A percentile compares a stretch with the other conserved stretches of the same genome.
Evolutionary conservation across 2,888 invertebrate species (phyloP).

Genomic region (Ornithoptera priamus): DNA sequence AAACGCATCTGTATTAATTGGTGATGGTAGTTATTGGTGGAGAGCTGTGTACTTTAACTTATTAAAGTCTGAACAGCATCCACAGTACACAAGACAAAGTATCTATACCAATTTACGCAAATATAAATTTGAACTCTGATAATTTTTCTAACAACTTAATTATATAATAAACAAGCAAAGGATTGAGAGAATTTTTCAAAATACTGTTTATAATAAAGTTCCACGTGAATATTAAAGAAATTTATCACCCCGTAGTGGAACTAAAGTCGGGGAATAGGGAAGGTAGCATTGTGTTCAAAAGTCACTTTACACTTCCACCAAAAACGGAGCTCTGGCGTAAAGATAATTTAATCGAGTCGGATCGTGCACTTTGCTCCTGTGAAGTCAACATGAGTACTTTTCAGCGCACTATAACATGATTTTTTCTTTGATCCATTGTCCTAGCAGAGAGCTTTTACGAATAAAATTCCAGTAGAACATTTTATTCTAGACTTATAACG

Average conservation of each 20-base stretch:
- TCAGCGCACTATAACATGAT: neutral
- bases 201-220: neutral
- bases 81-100: neutral
- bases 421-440: constrained; percentile 9
- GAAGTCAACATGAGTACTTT: neutral
- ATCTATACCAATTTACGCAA: too few relatives aligned
- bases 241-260: neutral
- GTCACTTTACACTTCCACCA: neutral
- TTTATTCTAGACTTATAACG: neutral
- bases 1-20: too few relatives aligned
- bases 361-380: constrained; percentile 4
- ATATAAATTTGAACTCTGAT: neutral
- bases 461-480: neutral
- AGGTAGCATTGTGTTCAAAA: neutral
- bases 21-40: too few relatives aligned
- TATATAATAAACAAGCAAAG: too few relatives aligned
- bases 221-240: neutral
- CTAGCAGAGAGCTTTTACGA: constrained; percentile 3
- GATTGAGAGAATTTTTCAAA: neutral
- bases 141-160: neutral
- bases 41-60: too few relatives aligned
- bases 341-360: neutral
- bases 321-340: neutral
- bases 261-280: neutral
- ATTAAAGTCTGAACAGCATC: too few relatives aligned